Conservation (phyloP, 1,140 invertebrate genomes). For the Chelonus insularis region DNA sequence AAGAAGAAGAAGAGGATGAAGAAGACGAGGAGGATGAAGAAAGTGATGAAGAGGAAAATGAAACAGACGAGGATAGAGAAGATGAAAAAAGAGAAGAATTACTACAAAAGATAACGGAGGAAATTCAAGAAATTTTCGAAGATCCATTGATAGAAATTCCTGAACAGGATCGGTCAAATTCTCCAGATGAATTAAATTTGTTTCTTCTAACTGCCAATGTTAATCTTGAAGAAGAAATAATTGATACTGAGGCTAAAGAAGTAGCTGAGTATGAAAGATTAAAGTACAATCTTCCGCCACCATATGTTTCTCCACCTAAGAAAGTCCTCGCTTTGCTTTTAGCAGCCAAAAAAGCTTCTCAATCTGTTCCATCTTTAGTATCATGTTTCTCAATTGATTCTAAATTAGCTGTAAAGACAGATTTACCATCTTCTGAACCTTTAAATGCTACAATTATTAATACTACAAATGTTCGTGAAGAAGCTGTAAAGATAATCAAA, state of each 20-base stretch:
- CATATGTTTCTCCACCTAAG: constrained; percentile 44
- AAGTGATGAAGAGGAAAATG: constrained; percentile 24
- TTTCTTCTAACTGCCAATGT: constrained; percentile 45
- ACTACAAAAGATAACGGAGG: neutral
- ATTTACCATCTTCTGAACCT: constrained; percentile 16
- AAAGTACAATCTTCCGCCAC: constrained; percentile 46
- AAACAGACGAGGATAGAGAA: constrained; percentile 11
- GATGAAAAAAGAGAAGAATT: neutral
- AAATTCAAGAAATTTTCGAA: constrained; percentile 20
- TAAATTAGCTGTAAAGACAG: constrained; percentile 42
- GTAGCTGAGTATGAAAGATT: constrained; percentile 44
- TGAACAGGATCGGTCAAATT: constrained; percentile 39
- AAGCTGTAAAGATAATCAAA: constrained; percentile 44
- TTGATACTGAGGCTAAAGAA: constrained; percentile 24
- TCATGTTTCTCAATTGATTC: constrained; percentile 56
- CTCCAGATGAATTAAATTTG: constrained; percentile 47
- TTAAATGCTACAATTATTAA: neutral
- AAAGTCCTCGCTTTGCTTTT: constrained; percentile 44
- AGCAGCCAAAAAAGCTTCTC: constrained; percentile 48
- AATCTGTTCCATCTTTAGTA: constrained; percentile 49
- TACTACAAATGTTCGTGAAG: neutral
- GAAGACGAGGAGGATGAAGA: constrained; percentile 28
- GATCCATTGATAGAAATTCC: constrained; percentile 33
- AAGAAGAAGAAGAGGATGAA: constrained; percentile 32
- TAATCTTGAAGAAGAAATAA: constrained; percentile 34